Percentiles rank a stretch among this genome's conserved stretches.
phyloP scores from a whole-genome alignment of 35 echinoderm and acorn worm genomes.

The Apostichopus californicus region DNA sequence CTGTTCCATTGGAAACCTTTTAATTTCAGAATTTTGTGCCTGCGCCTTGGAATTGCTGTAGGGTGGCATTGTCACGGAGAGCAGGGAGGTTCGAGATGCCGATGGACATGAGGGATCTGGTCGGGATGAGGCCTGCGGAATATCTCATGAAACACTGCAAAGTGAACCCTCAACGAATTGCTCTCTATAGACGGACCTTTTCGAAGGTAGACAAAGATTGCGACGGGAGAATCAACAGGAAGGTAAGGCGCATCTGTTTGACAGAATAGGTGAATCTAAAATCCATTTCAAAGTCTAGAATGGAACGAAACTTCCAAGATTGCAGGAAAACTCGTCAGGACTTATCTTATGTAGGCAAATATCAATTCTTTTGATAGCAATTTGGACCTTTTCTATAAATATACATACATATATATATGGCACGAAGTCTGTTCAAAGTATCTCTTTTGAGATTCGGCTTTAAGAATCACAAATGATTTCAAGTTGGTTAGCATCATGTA shows the following conservation, averaged over 20 bases:
- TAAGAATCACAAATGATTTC: too few relatives aligned
- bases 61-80: constrained; percentile 80
- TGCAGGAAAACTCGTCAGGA: background rate
- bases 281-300: background rate
- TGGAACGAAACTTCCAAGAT: too few relatives aligned
- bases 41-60: constrained; percentile 64
- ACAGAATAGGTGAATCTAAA: background rate
- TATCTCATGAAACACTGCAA: constrained; percentile 87
- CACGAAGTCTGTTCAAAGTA: too few relatives aligned
- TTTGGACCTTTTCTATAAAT: too few relatives aligned
- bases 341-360: too few relatives aligned
- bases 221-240: constrained; percentile 82
- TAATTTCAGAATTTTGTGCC: constrained; percentile 18
- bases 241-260: constrained; percentile 52
- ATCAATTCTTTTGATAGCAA: too few relatives aligned
- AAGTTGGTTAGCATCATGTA: too few relatives aligned
- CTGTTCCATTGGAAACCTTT: background rate
- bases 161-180: constrained; percentile 71
- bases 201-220: constrained; percentile 78
- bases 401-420: too few relatives aligned
- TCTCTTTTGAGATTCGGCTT: too few relatives aligned
- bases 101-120: constrained; percentile 86
- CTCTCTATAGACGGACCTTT: constrained; percentile 86
- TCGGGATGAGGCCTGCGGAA: constrained; percentile 85
- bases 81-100: constrained; percentile 86